Evolutionary conservation across 2,113 vertebrate species (phyloP).

Genomic region (Tylochromis polylepis): DNA sequence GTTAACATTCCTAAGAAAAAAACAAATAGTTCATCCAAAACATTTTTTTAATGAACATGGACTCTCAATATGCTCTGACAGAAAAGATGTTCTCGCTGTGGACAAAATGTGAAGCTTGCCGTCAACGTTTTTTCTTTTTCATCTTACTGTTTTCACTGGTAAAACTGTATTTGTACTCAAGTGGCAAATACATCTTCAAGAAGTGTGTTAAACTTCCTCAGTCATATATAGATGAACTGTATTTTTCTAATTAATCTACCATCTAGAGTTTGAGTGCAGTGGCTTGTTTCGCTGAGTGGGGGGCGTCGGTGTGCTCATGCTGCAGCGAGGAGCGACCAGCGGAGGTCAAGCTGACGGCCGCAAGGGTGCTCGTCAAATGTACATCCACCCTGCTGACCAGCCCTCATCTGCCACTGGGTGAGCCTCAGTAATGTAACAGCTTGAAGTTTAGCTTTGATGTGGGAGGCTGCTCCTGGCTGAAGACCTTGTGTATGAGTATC

Average conservation of each 20-base stretch:
- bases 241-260: not conserved
- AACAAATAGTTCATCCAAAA: too few relatives aligned
- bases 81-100: not conserved
- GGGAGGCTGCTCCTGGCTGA: not conserved
- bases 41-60: not conserved
- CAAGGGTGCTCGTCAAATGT: conserved; percentile 77
- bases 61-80: not conserved
- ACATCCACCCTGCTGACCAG: conserved; percentile 73
- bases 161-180: not conserved
- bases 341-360: conserved; percentile 80
- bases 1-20: too few relatives aligned
- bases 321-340: conserved; percentile 81
- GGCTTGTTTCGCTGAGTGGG: conserved; percentile 68
- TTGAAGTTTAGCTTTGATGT: not conserved
- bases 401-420: conserved; percentile 75
- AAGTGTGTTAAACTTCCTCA: not conserved
- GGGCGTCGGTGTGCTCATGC: conserved; percentile 73
- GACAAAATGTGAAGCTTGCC: not conserved
- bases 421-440: conserved; percentile 39
- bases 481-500: not conserved
- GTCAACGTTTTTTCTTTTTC: not conserved
- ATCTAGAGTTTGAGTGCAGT: conserved; percentile 12
- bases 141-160: not conserved
- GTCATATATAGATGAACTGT: not conserved
- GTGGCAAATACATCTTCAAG: not conserved